phyloP scores from a whole-genome alignment of 2,888 invertebrate genomes.

The Aspidiotus rigidus region DNA sequence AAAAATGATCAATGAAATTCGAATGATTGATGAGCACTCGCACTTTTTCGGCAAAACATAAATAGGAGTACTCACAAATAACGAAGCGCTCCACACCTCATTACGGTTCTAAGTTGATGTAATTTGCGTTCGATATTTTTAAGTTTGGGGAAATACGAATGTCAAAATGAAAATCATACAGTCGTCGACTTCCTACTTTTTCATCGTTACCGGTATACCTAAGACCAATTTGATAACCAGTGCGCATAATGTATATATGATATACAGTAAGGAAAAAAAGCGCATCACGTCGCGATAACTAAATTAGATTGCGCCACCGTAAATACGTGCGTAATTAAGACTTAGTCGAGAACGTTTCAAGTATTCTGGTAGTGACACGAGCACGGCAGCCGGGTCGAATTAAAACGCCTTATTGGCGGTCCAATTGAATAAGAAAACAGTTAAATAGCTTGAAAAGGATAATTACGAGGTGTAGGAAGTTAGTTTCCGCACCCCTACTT shows the following conservation, averaged over 20 bases:
- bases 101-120: no score
- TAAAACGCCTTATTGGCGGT: conserved; percentile 29
- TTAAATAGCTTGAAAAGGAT: conserved; percentile 32
- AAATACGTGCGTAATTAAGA: conserved; percentile 23
- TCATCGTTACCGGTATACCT: not conserved
- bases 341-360: conserved; percentile 17
- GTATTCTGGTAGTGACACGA: conserved; percentile 28
- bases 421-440: conserved; percentile 32
- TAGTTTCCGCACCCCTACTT: conserved; percentile 17
- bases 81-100: no score
- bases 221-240: no score
- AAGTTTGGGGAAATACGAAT: no score
- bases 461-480: conserved; percentile 31
- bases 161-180: no score
- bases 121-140: no score
- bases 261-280: not conserved
- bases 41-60: no score
- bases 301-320: conserved; percentile 2
- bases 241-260: no score
- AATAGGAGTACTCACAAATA: no score
- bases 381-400: conserved; percentile 22
- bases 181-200: not conserved
- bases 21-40: no score
- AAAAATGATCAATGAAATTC: no score
- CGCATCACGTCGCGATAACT: not conserved